Conservation (phyloP, 2,113 vertebrate species). For the Pseudopipra pipra region DNA sequence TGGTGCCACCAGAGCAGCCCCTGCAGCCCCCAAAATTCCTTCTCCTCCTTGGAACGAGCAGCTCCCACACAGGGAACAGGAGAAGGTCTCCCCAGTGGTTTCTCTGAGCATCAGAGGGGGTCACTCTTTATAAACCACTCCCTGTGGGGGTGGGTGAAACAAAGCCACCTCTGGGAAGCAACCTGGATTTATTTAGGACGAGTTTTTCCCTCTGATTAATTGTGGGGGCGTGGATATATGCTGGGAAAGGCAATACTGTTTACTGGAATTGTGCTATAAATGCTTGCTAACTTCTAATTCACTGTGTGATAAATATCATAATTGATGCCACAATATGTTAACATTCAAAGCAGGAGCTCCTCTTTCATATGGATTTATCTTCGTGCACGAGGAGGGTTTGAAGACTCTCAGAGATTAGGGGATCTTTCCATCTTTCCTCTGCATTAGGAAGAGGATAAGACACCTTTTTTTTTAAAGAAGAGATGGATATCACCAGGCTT, state of each 20-base stretch:
- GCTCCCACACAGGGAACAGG: not conserved
- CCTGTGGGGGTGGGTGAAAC: not conserved
- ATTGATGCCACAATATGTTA: conserved; percentile 32
- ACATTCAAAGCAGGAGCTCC: conserved; percentile 1
- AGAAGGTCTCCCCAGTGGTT: not conserved
- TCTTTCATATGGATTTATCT: conserved; percentile 12
- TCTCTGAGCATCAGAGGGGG: not conserved
- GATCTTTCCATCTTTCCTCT: not conserved
- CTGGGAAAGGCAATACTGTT: conserved; percentile 54
- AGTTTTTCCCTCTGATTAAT: conserved; percentile 30
- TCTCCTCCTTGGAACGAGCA: fast-evolving
- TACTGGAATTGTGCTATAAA: conserved; percentile 45
- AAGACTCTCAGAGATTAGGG: not conserved
- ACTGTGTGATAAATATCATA: not conserved
- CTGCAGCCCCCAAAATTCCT: not conserved
- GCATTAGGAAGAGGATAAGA: not conserved
- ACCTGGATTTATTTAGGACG: not conserved
- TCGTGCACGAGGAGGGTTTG: not conserved
- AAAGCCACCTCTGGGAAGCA: not conserved
- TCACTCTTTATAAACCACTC: not conserved
- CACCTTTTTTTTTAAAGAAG: not conserved
- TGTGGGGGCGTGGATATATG: conserved; percentile 5
- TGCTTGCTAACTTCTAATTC: conserved; percentile 34
- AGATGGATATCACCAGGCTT: not conserved
- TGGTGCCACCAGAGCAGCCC: too few relatives aligned